Base-by-base conservation (phyloP, 2,113 vertebrate genomes). In the Otis tarda region DNA sequence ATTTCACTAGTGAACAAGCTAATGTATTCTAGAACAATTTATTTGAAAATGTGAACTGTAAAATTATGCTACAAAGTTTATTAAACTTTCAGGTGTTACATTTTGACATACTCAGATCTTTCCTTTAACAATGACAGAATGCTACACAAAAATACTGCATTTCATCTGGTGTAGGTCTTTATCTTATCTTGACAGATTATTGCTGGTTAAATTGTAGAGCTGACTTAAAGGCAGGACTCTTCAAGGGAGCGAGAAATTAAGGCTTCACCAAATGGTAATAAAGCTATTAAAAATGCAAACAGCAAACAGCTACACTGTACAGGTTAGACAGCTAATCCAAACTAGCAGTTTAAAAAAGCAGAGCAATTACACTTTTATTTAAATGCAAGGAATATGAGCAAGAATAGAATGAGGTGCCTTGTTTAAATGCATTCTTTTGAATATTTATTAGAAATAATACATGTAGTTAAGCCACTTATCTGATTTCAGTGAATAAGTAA, bases 381-480 rank as follows among this genome's bases (percentile, higher is more conserved):
- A 98, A 98, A 98, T 98, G 98, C 98, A 98, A 98, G 98, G 98
- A 98, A 98, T 98, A 98, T 97, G 98, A 98, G 97, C 97, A 98
- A 97, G 98, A 98, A 98, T 98, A 98, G 98, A 98, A 98, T 97
- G 98, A 98, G 97, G 96, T 98, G 97, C 97, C 98, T 98, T 98
- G 98, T 98, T 98, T 98, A 98, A 98, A 98, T 98, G 98, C 98
- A 98, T 98, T 98, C 98, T 98, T 98, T 98, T 98, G 98, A 98
- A 98, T 98, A 98, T 98, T 98, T 98, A 98, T 98, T 98, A 98
- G 98, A 98, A 98, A 98, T 98, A 98, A 98, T 98, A 98, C 98
- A 98, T 98, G 98, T 98, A 98, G 98, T 98, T 98, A 98, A 98
- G 98, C 98, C 98, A 98, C 98, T 98, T 98, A 98, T 98, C 98